Conservation (phyloP, 1,140 invertebrate species). For the Tetranychus cinnabarinus region DNA sequence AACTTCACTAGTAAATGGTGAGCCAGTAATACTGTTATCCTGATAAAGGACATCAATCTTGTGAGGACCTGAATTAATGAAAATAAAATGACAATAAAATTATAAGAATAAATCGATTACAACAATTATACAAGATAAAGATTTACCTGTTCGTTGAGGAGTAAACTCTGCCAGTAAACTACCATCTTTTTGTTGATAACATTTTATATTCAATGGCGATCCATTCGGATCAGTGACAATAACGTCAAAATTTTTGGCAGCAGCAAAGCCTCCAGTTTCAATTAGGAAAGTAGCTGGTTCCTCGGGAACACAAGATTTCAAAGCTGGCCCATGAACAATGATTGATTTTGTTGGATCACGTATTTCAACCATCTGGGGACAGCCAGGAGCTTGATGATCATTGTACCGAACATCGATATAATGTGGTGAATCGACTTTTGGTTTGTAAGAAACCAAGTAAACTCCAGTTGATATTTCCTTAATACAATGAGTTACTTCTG, state of each 20-base stretch:
- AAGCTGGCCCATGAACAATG: slow-evolving; percentile 45
- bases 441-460: slow-evolving; percentile 54
- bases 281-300: slow-evolving; percentile 64
- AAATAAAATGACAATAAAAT: not conserved
- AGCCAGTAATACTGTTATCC: slow-evolving; percentile 70
- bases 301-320: slow-evolving; percentile 54
- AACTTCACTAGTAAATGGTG: slow-evolving; percentile 82
- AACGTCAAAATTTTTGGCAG: slow-evolving; percentile 46
- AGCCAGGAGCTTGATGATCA: slow-evolving; percentile 27
- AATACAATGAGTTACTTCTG: slow-evolving; percentile 42
- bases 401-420: slow-evolving; percentile 52
- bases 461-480: slow-evolving; percentile 29
- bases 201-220: slow-evolving; percentile 59
- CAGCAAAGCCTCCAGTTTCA: slow-evolving; percentile 47
- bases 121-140: not conserved
- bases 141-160: slow-evolving; percentile 28
- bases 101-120: slow-evolving; percentile 12
- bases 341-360: slow-evolving; percentile 39
- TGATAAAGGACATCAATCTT: slow-evolving; percentile 71
- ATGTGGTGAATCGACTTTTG: slow-evolving; percentile 50
- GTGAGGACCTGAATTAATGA: slow-evolving; percentile 31
- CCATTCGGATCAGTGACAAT: slow-evolving; percentile 42
- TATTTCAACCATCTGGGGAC: slow-evolving; percentile 27
- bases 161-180: slow-evolving; percentile 75
- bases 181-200: slow-evolving; percentile 84